Conservation (phyloP, 2,888 invertebrate genomes). For the Polydrusus pterygomalis region DNA sequence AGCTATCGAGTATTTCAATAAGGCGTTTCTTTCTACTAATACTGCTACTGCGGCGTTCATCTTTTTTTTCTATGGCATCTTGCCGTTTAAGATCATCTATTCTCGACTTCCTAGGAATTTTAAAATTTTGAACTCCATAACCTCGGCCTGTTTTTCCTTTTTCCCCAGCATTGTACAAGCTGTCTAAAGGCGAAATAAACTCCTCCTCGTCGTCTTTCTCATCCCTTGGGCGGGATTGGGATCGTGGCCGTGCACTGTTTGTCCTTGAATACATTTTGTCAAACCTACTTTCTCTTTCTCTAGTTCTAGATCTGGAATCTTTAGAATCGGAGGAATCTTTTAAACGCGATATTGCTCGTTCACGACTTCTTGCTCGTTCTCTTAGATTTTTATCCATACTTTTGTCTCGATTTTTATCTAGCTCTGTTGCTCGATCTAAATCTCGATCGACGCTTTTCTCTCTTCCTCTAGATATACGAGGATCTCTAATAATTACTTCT, state of each 20-base stretch:
- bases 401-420: conserved; percentile 13
- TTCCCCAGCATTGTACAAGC: conserved; percentile 71
- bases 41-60: conserved; percentile 14
- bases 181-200: conserved; percentile 73
- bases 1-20: conserved; percentile 38
- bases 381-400: conserved; percentile 20
- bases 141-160: conserved; percentile 71
- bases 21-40: not conserved
- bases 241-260: conserved; percentile 49
- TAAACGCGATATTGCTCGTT: conserved; percentile 18
- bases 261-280: conserved; percentile 59
- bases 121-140: conserved; percentile 74
- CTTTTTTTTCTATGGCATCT: conserved; percentile 35
- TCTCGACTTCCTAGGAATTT: conserved; percentile 72
- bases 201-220: conserved; percentile 56
- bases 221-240: conserved; percentile 40
- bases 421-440: not conserved
- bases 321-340: not conserved
- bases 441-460: conserved; percentile 29
- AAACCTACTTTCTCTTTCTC: conserved; percentile 44
- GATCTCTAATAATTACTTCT: conserved; percentile 33
- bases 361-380: conserved; percentile 17
- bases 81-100: conserved; percentile 36
- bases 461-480: conserved; percentile 31
- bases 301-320: conserved; percentile 34